Evolutionary conservation across 2,113 vertebrate species (phyloP).

Genomic region (Pterocles burchelli): DNA sequence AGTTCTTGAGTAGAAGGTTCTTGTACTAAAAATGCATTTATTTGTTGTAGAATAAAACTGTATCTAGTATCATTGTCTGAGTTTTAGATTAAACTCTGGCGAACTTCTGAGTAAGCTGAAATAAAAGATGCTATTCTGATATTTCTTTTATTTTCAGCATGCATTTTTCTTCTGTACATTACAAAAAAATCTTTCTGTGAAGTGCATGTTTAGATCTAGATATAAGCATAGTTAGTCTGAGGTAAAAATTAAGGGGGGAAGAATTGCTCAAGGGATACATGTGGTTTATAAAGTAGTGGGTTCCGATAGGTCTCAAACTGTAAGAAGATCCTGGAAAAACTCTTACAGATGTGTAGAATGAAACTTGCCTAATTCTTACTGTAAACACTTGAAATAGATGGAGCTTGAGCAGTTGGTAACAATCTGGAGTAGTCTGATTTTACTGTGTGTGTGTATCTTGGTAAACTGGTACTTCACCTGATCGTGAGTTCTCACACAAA

Average conservation of each 20-base stretch:
- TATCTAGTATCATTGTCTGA: background rate
- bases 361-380: background rate
- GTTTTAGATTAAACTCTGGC: background rate
- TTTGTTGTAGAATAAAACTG: background rate
- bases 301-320: background rate
- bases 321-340: background rate
- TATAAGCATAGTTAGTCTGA: background rate
- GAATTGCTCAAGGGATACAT: background rate
- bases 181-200: background rate
- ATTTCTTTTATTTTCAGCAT: background rate
- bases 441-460: background rate
- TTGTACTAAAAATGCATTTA: background rate
- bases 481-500: background rate
- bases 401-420: background rate
- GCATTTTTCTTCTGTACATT: background rate
- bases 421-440: background rate
- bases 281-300: background rate
- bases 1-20: rapidly evolving
- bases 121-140: background rate
- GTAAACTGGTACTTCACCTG: background rate
- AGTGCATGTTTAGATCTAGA: background rate
- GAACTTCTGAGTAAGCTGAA: background rate
- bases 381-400: background rate
- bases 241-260: rapidly evolving
- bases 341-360: background rate